These are phyloP conservation scores for Nasonia vitripennis DNA, from an alignment of 1,140 invertebrate species.

Conservation along the genomic window DNA sequence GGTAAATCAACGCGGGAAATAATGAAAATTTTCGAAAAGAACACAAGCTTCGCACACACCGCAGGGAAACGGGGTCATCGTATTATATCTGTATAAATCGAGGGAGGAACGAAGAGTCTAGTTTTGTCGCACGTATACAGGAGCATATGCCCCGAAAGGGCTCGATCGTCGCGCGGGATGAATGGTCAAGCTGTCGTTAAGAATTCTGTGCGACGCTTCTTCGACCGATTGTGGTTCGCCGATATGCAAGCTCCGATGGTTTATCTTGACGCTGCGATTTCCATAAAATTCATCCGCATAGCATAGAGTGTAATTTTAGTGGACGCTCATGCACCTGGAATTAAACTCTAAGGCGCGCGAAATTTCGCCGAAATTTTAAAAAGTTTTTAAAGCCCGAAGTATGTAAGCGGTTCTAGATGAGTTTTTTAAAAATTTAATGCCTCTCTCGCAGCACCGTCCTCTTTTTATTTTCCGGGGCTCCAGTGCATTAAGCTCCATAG, in stretches of 20 bases:
- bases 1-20: background rate
- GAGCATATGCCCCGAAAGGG: background rate
- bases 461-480: background rate
- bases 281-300: too few relatives aligned
- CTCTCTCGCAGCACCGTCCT: background rate
- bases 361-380: background rate
- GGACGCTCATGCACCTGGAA: background rate
- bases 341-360: background rate
- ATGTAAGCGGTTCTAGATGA: background rate
- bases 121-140: slow-evolving; percentile 18
- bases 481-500: background rate
- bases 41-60: background rate
- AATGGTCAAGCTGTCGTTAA: slow-evolving; percentile 35
- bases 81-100: background rate
- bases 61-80: slow-evolving; percentile 25
- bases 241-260: background rate
- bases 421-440: slow-evolving; percentile 2
- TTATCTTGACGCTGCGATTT: background rate
- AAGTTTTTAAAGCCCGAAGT: background rate
- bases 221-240: background rate
- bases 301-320: background rate
- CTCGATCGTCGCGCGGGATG: slow-evolving; percentile 18
- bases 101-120: background rate
- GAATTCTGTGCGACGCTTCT: background rate
- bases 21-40: background rate